Evolutionary conservation across 2,113 vertebrate genomes (phyloP).

Genomic region (Calonectris borealis): DNA sequence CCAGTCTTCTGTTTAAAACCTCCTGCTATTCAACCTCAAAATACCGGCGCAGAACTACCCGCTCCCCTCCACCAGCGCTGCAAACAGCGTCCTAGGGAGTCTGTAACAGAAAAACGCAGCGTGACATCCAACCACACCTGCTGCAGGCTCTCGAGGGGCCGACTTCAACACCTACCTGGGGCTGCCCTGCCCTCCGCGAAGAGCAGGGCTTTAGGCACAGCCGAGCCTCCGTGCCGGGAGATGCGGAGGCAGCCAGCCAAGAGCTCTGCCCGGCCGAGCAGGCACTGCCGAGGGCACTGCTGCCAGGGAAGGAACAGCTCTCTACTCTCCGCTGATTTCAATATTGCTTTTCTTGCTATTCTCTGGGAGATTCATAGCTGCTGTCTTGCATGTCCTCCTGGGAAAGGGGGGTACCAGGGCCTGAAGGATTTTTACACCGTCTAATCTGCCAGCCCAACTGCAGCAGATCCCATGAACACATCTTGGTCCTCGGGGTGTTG

Average conservation of each 20-base stretch:
- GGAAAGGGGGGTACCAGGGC: neutral
- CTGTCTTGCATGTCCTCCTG: neutral
- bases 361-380: neutral
- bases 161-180: neutral
- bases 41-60: neutral
- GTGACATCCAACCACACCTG: neutral
- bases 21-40: neutral
- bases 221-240: neutral
- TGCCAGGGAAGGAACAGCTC: neutral
- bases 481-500: neutral
- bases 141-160: neutral
- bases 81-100: neutral
- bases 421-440: neutral
- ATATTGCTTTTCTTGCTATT: neutral
- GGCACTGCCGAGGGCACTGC: neutral
- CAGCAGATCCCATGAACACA: neutral
- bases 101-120: neutral
- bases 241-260: neutral
- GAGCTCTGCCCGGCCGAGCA: neutral
- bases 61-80: accelerated
- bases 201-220: neutral
- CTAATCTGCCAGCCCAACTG: neutral
- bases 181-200: accelerated
- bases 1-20: neutral
- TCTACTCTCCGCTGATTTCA: neutral